Evolutionary conservation across 2,797 vertebrate genomes (phyloP).

Genomic region (Gymnodraco acuticeps): DNA sequence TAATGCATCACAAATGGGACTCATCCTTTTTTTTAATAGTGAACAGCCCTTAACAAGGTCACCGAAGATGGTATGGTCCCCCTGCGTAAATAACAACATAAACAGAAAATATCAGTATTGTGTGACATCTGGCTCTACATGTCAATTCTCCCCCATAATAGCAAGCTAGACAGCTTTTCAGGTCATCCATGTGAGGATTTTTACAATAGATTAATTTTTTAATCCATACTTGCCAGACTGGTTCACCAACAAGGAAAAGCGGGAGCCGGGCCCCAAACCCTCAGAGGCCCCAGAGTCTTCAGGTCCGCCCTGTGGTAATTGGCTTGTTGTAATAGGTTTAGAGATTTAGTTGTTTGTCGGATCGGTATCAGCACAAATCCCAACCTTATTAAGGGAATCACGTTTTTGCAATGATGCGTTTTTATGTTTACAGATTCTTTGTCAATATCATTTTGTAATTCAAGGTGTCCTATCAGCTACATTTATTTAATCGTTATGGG

Average conservation of each 20-base stretch:
- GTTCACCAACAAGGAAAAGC: neutral
- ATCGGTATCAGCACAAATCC: neutral
- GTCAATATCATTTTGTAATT: neutral
- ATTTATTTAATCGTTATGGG: conserved; percentile 6
- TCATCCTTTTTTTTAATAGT: too few species aligned
- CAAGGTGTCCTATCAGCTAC: neutral
- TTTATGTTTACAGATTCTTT: neutral
- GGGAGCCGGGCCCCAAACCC: neutral
- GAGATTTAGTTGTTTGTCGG: conserved; percentile 5
- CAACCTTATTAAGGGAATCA: conserved; percentile 1
- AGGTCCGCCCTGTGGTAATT: conserved; percentile 1
- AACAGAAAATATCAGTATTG: too few species aligned
- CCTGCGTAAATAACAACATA: too few species aligned
- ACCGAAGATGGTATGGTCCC: too few species aligned
- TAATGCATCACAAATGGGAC: too few species aligned
- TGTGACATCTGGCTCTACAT: too few species aligned
- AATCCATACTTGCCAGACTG: neutral
- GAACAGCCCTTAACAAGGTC: too few species aligned
- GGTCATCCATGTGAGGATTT: too few species aligned
- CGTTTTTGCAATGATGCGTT: neutral
- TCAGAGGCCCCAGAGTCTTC: neutral
- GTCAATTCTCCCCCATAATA: too few species aligned
- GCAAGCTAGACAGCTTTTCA: too few species aligned
- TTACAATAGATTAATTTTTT: too few species aligned
- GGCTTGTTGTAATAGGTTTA: conserved; percentile 13